Base-by-base conservation (phyloP, 2,797 vertebrate genomes). In the Knipowitschia caucasica region DNA sequence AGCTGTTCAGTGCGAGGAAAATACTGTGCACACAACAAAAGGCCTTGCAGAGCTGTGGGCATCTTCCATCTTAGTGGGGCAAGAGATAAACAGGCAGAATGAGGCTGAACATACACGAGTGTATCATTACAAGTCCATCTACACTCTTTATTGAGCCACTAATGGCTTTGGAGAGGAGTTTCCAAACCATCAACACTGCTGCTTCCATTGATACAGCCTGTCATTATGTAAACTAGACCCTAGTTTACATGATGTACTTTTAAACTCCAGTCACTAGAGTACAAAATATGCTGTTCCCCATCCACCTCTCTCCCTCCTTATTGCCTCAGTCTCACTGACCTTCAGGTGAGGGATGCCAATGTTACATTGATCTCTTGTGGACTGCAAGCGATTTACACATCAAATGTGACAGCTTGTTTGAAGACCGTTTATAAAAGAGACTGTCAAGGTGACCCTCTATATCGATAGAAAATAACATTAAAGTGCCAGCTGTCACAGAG, bases 121-220 rank as follows among this genome's bases (percentile, higher is more conserved):
- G 75, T 66, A 17, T 64, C 69, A 81, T 84, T 83, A 78, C 72
- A 82, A 78, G 69, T 75, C 81, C 80, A 82, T 85, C 78, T 66
- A 27, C 64, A 57, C 66, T 78, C 73, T 78, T 81, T 75, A 77
- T 80, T 76, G 66, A 65, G 75, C 78, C 80, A 65, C 81, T 83
- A 84, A 87, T 81, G 78, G 83, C 80, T 82, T 72, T 81, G 68
- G 75, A 85, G 77, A 75, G 75, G 76, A 71, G 70, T 79, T 74
- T 78, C 31, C 64, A 56, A 64, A 67, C 70, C 78, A 78, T 71
- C 71, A 62, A 23, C 69, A 15, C 53, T 38, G 69, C 73, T 64
- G 54, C 59, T 72, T 70, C 62, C 55, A 67, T 18, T 58, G 31
- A 62, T 3, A 21, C 56, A 50, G 52, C 45, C 36, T 10, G 57